Evolutionary conservation across 2,797 vertebrate species (phyloP).

Genomic region (Pseudomugil gertrudae): DNA sequence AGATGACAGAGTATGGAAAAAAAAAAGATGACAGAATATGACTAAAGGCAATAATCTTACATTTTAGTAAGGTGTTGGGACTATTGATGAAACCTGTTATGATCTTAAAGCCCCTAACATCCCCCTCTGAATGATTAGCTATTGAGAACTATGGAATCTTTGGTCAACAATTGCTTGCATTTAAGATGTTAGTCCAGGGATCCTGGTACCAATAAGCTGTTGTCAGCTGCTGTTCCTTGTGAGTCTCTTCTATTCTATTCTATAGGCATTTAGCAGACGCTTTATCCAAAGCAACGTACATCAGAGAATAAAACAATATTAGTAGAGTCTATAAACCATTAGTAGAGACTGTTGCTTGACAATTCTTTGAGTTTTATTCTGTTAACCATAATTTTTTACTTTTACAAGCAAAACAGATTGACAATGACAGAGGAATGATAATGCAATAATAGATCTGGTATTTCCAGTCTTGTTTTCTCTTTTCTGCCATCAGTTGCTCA

Average conservation of each 20-base stretch:
- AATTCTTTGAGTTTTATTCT: no score
- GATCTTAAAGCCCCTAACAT: neutral
- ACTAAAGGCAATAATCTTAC: conserved; percentile 46
- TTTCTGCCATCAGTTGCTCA: neutral
- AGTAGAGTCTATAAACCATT: no score
- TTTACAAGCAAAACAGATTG: no score
- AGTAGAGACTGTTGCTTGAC: neutral
- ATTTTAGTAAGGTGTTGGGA: no score
- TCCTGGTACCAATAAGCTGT: neutral
- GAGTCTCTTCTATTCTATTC: no score
- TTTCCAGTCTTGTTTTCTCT: neutral
- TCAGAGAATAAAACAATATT: no score
- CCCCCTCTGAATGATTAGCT: neutral
- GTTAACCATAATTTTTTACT: no score
- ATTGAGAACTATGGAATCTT: neutral
- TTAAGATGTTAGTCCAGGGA: neutral
- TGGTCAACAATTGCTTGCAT: neutral
- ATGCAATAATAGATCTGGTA: neutral
- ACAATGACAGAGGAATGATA: no score
- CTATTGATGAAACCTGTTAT: no score
- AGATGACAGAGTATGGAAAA: no score
- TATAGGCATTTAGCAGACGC: no score
- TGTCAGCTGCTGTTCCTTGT: neutral
- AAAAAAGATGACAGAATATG: neutral
- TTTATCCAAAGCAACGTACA: no score